A percentile compares a stretch with the other conserved stretches of the same genome.
phyloP scores from a whole-genome alignment of 2,888 invertebrate genomes.

The Ophion ventricosus region DNA sequence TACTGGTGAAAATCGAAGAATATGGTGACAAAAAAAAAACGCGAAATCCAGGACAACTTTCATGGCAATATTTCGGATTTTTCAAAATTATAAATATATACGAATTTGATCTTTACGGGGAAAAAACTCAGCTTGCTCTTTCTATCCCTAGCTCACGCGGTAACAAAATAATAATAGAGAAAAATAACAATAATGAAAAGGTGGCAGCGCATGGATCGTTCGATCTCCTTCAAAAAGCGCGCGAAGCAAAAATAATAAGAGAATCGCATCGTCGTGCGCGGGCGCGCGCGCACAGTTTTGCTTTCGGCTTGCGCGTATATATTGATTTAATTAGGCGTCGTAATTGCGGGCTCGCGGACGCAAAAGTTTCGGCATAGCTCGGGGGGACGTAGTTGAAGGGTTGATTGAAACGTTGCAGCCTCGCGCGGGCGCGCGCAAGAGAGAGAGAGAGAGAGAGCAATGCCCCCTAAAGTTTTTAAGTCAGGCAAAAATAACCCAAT shows the following conservation, averaged over 20 bases:
- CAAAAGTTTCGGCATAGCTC: conserved; percentile 81
- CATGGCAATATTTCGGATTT: not conserved
- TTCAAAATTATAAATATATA: not conserved
- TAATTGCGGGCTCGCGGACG: conserved; percentile 79
- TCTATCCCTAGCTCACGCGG: no score
- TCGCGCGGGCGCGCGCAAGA: conserved; percentile 32
- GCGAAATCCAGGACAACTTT: not conserved
- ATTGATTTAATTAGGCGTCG: conserved; percentile 81
- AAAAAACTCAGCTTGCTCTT: no score
- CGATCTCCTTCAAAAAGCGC: conserved; percentile 14
- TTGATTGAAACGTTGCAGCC: conserved; percentile 81
- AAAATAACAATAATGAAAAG: not conserved
- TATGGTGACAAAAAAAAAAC: not conserved
- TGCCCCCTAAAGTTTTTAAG: conserved; percentile 5
- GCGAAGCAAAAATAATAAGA: conserved; percentile 18
- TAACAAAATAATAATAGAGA: not conserved
- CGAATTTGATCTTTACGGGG: no score
- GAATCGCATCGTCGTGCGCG: conserved; percentile 1
- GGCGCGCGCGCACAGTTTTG: conserved; percentile 17
- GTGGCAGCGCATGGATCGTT: not conserved
- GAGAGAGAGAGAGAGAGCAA: conserved; percentile 12
- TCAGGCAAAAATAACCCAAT: conserved; percentile 82
- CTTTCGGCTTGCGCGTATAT: conserved; percentile 63
- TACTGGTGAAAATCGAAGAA: not conserved
- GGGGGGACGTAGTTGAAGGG: conserved; percentile 81